Evolutionary conservation across 2,797 vertebrate genomes (phyloP), one percentile per base, ranked within the genome.

Genomic region (Myiotriccus ornatus): DNA sequence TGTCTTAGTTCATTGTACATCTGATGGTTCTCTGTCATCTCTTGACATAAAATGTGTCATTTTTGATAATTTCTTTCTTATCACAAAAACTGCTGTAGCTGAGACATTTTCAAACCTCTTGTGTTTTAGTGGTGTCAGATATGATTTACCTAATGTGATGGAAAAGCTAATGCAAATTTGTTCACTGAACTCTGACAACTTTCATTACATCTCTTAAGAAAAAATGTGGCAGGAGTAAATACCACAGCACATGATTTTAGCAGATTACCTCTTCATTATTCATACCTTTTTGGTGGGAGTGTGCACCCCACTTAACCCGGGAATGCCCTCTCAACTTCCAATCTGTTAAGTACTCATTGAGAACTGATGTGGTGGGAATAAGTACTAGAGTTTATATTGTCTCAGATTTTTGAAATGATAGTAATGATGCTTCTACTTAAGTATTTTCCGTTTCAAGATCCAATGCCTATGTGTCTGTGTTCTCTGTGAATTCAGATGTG

Each of bases 181-280:
- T 70, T 93, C 86, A 82, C 37, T 82, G 83, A 96, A 73, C 23
- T 71, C 91, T 95, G 83, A 84, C 83, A 94, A 47, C 69, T 86
- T 81, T 19, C 32, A 41, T 93, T 89, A 64, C 49, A 28, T 93
- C 41, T 73, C 37, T 46, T 50, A 11, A 41, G 53, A 41, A n/a
- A 30, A 44, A 46, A 8, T 9, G 10, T 37, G 28, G 3, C 35
- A 69, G 24, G 50, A 65, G 20, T 73, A 80, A 87, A 56, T 67
- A 83, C 10, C 6, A 2, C n/a, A 37, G 14, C 2, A 3, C 2
- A 1, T 62, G 60, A 70, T 88, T 76, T 70, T 65, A 63, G 21
- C 14, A 59, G 55, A 46, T 8, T 5, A 3, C 9, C 43, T 28
- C 52, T 64, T 81, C 18, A 3, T 34, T 81, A 49, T 59, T 80